A percentile compares a stretch with the other conserved stretches of the same genome.
Evolutionary conservation across 30 jellyfish, hydroid and myxozoan genomes (phyloP).

Genomic region (Phacellophora camtschatica): DNA sequence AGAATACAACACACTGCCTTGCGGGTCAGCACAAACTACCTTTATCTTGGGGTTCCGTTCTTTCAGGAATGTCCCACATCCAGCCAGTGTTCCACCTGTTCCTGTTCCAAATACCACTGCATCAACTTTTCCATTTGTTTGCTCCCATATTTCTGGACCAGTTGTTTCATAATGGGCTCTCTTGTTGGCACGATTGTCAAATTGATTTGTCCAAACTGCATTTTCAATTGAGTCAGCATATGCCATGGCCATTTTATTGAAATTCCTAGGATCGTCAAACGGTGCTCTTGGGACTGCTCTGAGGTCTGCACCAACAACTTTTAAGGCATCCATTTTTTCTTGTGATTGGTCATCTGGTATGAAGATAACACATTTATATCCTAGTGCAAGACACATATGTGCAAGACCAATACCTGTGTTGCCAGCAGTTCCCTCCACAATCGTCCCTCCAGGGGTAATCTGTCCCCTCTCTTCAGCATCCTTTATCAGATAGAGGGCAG

Average conservation of each 20-base stretch:
- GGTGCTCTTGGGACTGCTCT: conserved; percentile 96
- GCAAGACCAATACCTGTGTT: conserved; percentile 96
- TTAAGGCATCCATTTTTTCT: conserved; percentile 83
- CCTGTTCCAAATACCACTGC: conserved; percentile 92
- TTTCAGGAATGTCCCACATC: conserved; percentile 85
- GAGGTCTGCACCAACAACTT: conserved; percentile 95
- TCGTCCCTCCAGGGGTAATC: conserved; percentile 85
- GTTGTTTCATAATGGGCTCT: conserved; percentile 94
- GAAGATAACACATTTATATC: conserved; percentile 82
- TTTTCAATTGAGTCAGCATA: conserved; percentile 69
- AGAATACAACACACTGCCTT: conserved; percentile 86
- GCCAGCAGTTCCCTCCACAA: conserved; percentile 96
- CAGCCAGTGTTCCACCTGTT: conserved; percentile 96
- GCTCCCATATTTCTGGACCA: conserved; percentile 98
- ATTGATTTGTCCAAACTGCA: conserved; percentile 92
- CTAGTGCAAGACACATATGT: conserved; percentile 85
- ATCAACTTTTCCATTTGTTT: conserved; percentile 94
- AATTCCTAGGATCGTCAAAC: conserved; percentile 84
- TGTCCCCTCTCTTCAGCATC: conserved; percentile 81
- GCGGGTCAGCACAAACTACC: conserved; percentile 88
- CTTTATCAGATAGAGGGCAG: conserved; percentile 76
- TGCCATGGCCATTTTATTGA: conserved; percentile 85
- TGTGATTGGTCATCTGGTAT: conserved; percentile 89
- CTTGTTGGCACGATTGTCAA: conserved; percentile 84
- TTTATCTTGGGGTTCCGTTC: conserved; percentile 75